A percentile compares a stretch with the other conserved stretches of the same genome.
Conservation (phyloP, 2,797 vertebrate genomes). For the Cyprinella venusta region DNA sequence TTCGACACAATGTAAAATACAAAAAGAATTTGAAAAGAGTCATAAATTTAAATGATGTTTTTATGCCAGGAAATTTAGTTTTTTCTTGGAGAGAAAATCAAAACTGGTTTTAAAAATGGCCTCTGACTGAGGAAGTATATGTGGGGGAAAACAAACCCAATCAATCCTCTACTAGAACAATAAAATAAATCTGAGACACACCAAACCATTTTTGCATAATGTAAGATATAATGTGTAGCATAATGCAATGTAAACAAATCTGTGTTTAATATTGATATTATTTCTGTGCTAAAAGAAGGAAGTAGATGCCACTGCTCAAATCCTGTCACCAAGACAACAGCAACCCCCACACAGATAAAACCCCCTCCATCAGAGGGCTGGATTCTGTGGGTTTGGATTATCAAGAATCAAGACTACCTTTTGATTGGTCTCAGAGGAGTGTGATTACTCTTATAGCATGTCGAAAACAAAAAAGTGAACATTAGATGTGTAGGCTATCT, state of each 20-base stretch:
- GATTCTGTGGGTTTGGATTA: constrained; percentile 13
- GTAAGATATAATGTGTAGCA: not conserved
- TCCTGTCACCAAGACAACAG: constrained; percentile 46
- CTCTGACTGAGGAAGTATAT: not conserved
- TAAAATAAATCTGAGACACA: not conserved
- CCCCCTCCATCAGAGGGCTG: constrained; percentile 24
- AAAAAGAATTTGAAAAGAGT: not conserved
- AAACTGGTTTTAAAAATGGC: not conserved
- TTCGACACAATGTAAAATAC: not conserved
- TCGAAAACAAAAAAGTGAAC: not conserved
- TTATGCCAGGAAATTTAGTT: not conserved
- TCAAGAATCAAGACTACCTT: constrained; percentile 27
- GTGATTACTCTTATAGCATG: not conserved
- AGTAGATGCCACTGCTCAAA: constrained; percentile 29
- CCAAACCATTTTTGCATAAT: not conserved
- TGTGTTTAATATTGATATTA: constrained; percentile 20
- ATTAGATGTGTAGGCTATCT: not conserved
- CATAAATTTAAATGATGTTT: not conserved
- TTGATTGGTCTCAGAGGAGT: constrained; percentile 20
- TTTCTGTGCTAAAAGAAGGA: constrained; percentile 20
- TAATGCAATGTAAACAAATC: not conserved
- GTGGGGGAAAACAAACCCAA: not conserved
- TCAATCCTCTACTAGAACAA: not conserved
- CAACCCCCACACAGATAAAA: constrained; percentile 32
- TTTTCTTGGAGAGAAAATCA: not conserved